Evolutionary conservation across 2,113 vertebrate species (phyloP), one percentile per base, ranked within the genome.

Genomic region (Dromiciops gliroides): DNA sequence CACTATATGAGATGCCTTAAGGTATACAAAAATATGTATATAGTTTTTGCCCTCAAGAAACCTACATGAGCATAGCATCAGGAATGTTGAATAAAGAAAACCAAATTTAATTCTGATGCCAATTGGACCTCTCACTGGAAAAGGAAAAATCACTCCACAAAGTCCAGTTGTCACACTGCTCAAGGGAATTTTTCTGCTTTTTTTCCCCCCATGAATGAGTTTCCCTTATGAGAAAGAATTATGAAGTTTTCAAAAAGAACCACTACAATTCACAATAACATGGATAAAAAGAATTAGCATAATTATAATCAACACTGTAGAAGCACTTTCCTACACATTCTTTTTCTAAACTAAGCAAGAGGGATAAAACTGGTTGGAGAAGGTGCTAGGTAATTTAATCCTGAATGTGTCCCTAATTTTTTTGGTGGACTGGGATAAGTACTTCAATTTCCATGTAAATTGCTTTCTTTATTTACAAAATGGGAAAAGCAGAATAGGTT

Each of bases 381-480:
- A 51, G 52, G 25, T 83, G 19, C 16, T 44, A 83, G 6, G 2
- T 83, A 44, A 83, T 44, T 83, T 89, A 26, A 93, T 95, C 90
- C 91, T 9, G 50, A 95, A 92, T 56, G 47, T 89, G 67, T 89
- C 12, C 16, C 19, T 95, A 95, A 88, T 28, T 93, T n/a, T 48
- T 6, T 53, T 97, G 67, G 51, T 50, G 48, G 12, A 25, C 48
- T n/a, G 83, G 95, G 47, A 94, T 51, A 95, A 92, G 93, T 95
- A 50, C 93, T 56, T 93, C 95, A 94, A 95, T 97, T 83, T 92
- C 3, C 24, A 50, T 92, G 50, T 50, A 91, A 53, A 37, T 51
- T 89, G 48, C 94, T 16, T 95, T 88, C 50, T 11, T 96, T 95
- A 92, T 96, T 93, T 97, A 93, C 51, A 93, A 92, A 93, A 92